phyloP scores from a whole-genome alignment of 2,888 invertebrate species.

The Rosalia funebris region DNA sequence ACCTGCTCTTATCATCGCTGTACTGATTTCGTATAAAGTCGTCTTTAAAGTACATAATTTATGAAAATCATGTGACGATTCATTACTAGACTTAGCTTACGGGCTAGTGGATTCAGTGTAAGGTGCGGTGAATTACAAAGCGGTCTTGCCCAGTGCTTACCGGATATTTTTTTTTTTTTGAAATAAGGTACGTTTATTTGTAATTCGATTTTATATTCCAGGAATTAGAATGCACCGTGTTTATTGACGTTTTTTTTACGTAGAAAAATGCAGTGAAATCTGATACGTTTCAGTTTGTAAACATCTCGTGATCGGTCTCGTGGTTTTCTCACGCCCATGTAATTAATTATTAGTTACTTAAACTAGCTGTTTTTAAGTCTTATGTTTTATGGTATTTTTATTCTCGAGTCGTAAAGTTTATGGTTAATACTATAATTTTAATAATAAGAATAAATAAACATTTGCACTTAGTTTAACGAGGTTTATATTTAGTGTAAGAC shows the following conservation, averaged over 20 bases:
- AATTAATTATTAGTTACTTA: not conserved
- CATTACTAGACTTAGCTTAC: constrained; percentile 10
- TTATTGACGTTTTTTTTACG: constrained; percentile 1
- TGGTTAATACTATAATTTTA: not conserved
- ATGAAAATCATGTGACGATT: constrained; percentile 39
- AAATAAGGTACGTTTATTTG: constrained; percentile 6
- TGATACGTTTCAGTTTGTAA: not conserved
- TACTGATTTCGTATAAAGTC: constrained; percentile 37
- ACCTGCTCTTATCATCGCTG: constrained; percentile 25
- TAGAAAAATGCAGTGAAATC: not conserved
- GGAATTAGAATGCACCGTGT: not conserved
- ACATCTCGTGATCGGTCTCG: not conserved
- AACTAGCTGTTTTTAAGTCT: not conserved
- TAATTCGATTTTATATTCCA: not conserved
- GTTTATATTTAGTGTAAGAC: no score
- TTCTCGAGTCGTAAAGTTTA: not conserved
- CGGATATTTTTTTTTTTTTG: not conserved
- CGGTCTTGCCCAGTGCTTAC: not conserved
- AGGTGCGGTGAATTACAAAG: constrained; percentile 2
- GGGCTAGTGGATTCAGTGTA: constrained; percentile 4
- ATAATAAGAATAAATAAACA: not conserved
- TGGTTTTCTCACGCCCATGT: not conserved
- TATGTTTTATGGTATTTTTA: not conserved
- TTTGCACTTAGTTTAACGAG: no score
- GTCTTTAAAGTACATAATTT: constrained; percentile 38